These are phyloP conservation scores for Vulpes ferrilata DNA, from an alignment of 2,113 vertebrate genomes.

Conservation along the genomic window DNA sequence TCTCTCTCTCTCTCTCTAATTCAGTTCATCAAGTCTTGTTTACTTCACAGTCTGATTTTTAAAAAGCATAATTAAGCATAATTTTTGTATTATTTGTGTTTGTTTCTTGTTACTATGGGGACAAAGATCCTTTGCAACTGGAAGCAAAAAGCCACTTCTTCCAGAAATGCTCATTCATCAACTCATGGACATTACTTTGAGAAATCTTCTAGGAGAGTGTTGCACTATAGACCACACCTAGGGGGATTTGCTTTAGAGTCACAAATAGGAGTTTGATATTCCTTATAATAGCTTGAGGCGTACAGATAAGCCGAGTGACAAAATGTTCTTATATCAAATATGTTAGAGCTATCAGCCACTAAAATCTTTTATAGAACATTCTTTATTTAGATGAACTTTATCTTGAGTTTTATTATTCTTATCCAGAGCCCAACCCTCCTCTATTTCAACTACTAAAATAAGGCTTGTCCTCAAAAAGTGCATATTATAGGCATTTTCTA, in stretches of 20 bases:
- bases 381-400: constrained; percentile 6
- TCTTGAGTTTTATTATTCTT: background rate
- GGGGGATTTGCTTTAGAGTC: constrained; percentile 23
- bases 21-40: constrained; percentile 6
- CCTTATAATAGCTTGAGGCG: background rate
- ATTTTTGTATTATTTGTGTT: constrained; percentile 33
- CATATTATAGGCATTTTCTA: background rate
- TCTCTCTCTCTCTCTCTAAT: background rate
- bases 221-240: background rate
- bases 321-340: background rate
- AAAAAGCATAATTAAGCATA: background rate
- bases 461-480: background rate
- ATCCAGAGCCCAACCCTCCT: background rate
- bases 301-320: background rate
- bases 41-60: background rate
- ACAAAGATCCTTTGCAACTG: constrained; percentile 21
- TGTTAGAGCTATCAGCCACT: background rate
- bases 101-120: constrained; percentile 12
- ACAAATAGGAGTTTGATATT: constrained; percentile 8
- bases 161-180: constrained; percentile 54
- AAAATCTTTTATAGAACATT: background rate
- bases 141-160: background rate
- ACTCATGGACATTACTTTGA: background rate
- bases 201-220: background rate
- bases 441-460: background rate